These are phyloP conservation scores for Himalopsyche japonica DNA, from an alignment of 2,888 invertebrate species.

Conservation along the genomic window DNA sequence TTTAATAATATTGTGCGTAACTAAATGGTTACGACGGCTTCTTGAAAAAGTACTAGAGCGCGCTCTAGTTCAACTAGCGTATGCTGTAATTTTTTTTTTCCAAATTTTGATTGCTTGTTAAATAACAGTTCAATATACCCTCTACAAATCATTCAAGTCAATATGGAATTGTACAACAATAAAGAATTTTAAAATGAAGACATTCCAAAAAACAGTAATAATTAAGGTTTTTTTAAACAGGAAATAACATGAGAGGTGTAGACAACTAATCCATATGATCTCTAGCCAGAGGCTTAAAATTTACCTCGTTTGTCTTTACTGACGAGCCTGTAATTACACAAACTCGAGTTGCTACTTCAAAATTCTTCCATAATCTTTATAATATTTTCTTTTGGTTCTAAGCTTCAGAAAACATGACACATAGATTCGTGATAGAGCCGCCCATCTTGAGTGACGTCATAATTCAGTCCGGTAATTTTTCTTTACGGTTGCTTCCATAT, in stretches of 20 bases:
- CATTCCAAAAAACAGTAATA: not conserved
- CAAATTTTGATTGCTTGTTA: too few species aligned
- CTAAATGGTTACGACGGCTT: too few species aligned
- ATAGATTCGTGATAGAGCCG: not conserved
- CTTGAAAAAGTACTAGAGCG: too few species aligned
- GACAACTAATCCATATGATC: not conserved
- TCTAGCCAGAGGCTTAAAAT: not conserved
- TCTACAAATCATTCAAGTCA: not conserved
- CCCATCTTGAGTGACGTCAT: conserved; percentile 11
- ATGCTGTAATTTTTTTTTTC: too few species aligned
- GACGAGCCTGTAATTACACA: not conserved
- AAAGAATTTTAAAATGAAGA: not conserved
- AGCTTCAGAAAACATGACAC: conserved; percentile 2
- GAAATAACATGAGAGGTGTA: not conserved
- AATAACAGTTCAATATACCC: too few species aligned
- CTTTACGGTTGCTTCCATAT: not conserved
- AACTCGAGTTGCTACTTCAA: not conserved
- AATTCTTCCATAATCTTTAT: not conserved
- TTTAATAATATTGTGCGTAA: too few species aligned
- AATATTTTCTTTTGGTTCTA: not conserved
- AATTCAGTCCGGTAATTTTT: not conserved
- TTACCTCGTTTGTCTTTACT: not conserved
- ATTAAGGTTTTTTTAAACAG: not conserved
- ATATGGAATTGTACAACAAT: not conserved
- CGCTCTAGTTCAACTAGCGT: too few species aligned